Conservation (phyloP, 2,888 invertebrate species). For the Dinocampus coccinellae region DNA sequence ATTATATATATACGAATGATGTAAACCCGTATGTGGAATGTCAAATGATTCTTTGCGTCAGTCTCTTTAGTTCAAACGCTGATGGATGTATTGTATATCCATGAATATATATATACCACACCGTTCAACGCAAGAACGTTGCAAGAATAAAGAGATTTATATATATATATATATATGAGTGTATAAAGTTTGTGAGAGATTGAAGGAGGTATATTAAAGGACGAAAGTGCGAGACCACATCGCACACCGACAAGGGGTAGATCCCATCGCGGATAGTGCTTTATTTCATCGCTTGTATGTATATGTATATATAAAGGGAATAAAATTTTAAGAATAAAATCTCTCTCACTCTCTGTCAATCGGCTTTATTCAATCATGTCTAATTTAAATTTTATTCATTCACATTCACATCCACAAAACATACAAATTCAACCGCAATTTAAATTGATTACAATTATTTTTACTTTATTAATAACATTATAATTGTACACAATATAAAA, state of each 20-base stretch:
- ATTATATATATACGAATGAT: background rate
- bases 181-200: background rate
- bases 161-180: background rate
- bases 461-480: background rate
- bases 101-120: background rate
- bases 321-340: slow-evolving; percentile 49
- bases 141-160: slow-evolving; percentile 33
- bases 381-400: slow-evolving; percentile 32
- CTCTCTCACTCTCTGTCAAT: background rate
- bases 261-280: slow-evolving; percentile 63
- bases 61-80: slow-evolving; percentile 46
- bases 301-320: slow-evolving; percentile 57
- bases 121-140: slow-evolving; percentile 47
- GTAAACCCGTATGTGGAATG: background rate
- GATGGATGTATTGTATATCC: slow-evolving; percentile 58
- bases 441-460: background rate
- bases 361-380: slow-evolving; percentile 7
- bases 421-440: background rate
- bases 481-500: background rate
- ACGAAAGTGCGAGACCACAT: slow-evolving; percentile 55
- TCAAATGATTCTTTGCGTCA: background rate
- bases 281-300: slow-evolving; percentile 58
- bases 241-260: slow-evolving; percentile 58
- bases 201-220: slow-evolving; percentile 9
- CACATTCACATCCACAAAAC: slow-evolving; percentile 13